Evolutionary conservation across 2,888 invertebrate species (phyloP).

Genomic region (Lasioglossum morio): DNA sequence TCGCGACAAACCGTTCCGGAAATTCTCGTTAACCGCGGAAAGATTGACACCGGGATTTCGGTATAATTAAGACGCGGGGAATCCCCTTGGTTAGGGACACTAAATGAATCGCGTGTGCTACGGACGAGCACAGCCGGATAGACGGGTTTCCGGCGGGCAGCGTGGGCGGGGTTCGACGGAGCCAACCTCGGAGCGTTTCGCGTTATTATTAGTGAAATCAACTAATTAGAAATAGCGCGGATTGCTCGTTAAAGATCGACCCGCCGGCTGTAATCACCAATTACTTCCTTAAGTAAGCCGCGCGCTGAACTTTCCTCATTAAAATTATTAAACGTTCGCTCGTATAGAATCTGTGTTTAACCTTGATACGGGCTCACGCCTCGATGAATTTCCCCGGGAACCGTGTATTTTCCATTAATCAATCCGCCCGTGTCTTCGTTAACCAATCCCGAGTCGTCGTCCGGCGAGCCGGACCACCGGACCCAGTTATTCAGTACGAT

Average conservation of each 20-base stretch:
- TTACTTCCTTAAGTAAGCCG: constrained; percentile 72
- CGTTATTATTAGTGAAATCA: constrained; percentile 72
- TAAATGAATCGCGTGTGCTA: constrained; percentile 56
- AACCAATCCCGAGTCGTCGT: constrained; percentile 36
- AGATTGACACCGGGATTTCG: constrained; percentile 66
- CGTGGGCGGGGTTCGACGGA: neutral
- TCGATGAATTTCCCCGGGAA: constrained; percentile 27
- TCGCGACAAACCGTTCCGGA: constrained; percentile 46
- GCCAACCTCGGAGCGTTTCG: constrained; percentile 37
- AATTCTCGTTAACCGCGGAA: constrained; percentile 64
- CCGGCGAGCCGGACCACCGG: neutral
- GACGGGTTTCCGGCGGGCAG: neutral
- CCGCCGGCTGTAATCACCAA: constrained; percentile 70
- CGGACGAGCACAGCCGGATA: constrained; percentile 3
- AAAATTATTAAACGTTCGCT: constrained; percentile 72
- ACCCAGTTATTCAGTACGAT: neutral
- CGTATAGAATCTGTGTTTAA: constrained; percentile 61
- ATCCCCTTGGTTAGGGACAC: neutral
- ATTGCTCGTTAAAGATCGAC: constrained; percentile 72
- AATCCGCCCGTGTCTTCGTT: constrained; percentile 55
- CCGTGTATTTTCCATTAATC: constrained; percentile 60
- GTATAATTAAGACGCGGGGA: constrained; percentile 66
- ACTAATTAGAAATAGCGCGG: constrained; percentile 73
- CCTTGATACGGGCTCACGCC: constrained; percentile 55
- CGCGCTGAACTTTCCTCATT: constrained; percentile 71